phyloP scores from a whole-genome alignment of 2,888 invertebrate genomes.

The Tetramorium bicarinatum region DNA sequence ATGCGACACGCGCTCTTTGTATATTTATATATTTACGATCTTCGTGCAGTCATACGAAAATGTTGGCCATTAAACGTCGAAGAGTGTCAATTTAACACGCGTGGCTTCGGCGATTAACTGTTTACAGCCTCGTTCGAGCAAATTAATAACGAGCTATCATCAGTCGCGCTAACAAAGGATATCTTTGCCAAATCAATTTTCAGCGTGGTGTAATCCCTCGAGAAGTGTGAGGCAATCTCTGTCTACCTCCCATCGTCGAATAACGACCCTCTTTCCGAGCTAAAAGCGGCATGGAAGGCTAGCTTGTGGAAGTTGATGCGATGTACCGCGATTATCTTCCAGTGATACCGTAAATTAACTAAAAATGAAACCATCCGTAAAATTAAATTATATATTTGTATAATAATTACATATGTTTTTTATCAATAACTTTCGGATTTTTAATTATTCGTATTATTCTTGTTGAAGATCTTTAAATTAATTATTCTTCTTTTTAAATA shows the following conservation, averaged over 20 bases:
- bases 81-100: conserved; percentile 35
- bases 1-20: neutral
- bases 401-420: neutral
- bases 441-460: neutral
- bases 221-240: conserved; percentile 45
- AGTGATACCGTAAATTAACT: conserved; percentile 10
- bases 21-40: conserved; percentile 4
- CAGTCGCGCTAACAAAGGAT: conserved; percentile 38
- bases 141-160: conserved; percentile 38
- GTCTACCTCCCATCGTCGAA: conserved; percentile 35
- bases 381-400: neutral
- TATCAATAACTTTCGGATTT: neutral
- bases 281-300: conserved; percentile 45
- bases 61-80: conserved; percentile 43
- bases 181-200: conserved; percentile 34
- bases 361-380: neutral
- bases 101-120: conserved; percentile 43
- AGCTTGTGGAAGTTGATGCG: conserved; percentile 8
- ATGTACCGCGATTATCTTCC: conserved; percentile 42
- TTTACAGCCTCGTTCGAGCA: conserved; percentile 40
- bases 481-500: neutral
- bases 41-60: neutral
- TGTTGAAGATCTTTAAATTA: neutral
- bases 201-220: conserved; percentile 28
- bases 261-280: conserved; percentile 50